Evolutionary conservation across 2,797 vertebrate species (phyloP).

Genomic region (Falco naumanni): DNA sequence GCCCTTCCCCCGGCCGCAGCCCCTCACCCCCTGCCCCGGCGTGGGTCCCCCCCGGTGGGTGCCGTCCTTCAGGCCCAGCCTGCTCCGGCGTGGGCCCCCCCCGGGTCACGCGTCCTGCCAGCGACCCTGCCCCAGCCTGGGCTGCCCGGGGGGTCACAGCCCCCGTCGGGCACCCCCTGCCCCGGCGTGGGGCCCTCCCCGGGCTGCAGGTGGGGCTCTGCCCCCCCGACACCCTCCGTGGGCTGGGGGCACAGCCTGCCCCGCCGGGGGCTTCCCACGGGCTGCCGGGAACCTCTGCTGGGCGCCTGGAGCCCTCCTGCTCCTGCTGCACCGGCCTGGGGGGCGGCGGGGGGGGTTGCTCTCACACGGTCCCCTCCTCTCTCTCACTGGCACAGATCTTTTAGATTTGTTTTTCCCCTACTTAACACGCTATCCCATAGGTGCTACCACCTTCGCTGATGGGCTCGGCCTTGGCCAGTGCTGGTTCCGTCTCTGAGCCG

Average conservation of each 20-base stretch:
- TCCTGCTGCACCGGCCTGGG: not conserved
- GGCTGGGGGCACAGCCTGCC: not conserved
- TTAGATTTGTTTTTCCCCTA: too few species aligned
- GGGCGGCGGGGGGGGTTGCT: not conserved
- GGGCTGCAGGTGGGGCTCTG: not conserved
- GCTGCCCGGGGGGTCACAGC: not conserved
- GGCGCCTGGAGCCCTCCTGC: not conserved
- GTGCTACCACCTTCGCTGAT: accelerated
- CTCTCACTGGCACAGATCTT: too few species aligned
- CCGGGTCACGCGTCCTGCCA: too few species aligned
- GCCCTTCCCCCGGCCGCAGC: not conserved
- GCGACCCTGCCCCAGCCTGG: not conserved
- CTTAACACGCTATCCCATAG: not conserved
- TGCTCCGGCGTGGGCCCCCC: not conserved
- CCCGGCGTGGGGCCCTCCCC: too few species aligned
- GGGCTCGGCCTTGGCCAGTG: not conserved
- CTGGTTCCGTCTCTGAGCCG: not conserved
- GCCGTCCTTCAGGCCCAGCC: too few species aligned
- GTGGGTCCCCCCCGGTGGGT: not conserved
- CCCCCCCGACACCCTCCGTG: not conserved
- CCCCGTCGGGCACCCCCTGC: too few species aligned
- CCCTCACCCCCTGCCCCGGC: not conserved
- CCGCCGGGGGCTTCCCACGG: not conserved
- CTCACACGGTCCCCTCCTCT: not conserved
- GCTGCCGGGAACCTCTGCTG: not conserved